These are phyloP conservation scores for Syngnathus typhle DNA, from an alignment of 2,113 vertebrate species.

Conservation along the genomic window DNA sequence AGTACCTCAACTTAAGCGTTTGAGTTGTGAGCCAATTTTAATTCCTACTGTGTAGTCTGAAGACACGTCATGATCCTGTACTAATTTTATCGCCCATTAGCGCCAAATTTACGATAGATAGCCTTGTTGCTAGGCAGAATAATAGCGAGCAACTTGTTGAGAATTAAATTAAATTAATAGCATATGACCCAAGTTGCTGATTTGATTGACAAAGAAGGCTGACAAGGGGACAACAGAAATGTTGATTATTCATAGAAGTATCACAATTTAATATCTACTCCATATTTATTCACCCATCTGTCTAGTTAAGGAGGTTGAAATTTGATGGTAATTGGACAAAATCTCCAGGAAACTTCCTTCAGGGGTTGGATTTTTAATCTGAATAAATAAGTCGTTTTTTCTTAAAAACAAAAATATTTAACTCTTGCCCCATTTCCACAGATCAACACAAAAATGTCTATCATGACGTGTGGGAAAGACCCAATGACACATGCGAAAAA, in stretches of 20 bases:
- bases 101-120: neutral
- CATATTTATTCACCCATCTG: neutral
- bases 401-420: neutral
- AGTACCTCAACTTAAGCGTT: too few relatives aligned
- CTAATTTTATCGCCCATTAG: too few relatives aligned
- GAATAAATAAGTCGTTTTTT: neutral
- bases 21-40: too few relatives aligned
- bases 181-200: neutral
- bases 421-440: neutral
- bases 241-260: neutral
- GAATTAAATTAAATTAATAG: too few relatives aligned
- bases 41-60: too few relatives aligned
- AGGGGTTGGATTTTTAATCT: neutral
- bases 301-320: neutral
- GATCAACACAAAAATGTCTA: neutral
- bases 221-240: neutral
- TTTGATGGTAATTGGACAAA: neutral
- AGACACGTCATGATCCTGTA: too few relatives aligned
- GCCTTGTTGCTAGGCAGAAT: neutral
- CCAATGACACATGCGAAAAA: neutral
- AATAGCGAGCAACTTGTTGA: too few relatives aligned
- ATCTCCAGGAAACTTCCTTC: neutral
- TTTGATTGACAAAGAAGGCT: conserved; percentile 1
- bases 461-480: too few relatives aligned
- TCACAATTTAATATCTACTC: neutral